These are phyloP conservation scores for Apomyelois bistriatella DNA, from an alignment of 2,888 invertebrate species.

Conservation along the genomic window DNA sequence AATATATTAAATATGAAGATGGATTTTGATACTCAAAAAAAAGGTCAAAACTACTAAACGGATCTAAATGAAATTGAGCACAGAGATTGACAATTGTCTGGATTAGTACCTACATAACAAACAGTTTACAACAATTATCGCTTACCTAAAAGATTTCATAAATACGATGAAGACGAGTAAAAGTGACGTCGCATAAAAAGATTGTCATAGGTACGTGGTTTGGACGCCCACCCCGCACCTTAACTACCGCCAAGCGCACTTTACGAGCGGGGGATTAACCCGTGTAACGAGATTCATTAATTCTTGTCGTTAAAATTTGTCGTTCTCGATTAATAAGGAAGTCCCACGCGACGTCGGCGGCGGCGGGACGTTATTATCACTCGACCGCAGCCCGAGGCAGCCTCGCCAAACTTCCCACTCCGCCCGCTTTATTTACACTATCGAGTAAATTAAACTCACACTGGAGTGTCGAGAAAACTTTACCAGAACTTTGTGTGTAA, in stretches of 20 bases:
- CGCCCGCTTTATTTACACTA: slow-evolving; percentile 80
- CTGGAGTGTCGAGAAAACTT: slow-evolving; percentile 78
- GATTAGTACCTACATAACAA: no score
- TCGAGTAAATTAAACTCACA: slow-evolving; percentile 80
- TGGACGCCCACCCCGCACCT: slow-evolving; percentile 54
- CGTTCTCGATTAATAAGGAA: slow-evolving; percentile 81
- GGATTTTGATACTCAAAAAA: no score
- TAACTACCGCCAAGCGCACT: slow-evolving; percentile 71
- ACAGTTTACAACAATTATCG: no score
- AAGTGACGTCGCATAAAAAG: no score
- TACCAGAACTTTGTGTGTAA: slow-evolving; percentile 80
- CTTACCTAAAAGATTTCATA: no score
- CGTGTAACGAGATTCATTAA: slow-evolving; percentile 81
- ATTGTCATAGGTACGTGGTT: slow-evolving; percentile 35
- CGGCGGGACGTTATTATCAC: slow-evolving; percentile 74
- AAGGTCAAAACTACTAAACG: no score
- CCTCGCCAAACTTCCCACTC: slow-evolving; percentile 73
- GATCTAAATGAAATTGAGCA: no score
- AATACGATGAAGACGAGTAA: no score
- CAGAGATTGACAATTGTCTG: no score
- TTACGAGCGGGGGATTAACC: slow-evolving; percentile 80
- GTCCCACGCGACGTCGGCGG: slow-evolving; percentile 44
- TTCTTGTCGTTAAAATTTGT: slow-evolving; percentile 82
- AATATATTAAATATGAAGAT: no score
- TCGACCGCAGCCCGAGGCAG: slow-evolving; percentile 67